Conservation (phyloP, 2,888 invertebrate genomes). For the Gnatocerus cornutus region DNA sequence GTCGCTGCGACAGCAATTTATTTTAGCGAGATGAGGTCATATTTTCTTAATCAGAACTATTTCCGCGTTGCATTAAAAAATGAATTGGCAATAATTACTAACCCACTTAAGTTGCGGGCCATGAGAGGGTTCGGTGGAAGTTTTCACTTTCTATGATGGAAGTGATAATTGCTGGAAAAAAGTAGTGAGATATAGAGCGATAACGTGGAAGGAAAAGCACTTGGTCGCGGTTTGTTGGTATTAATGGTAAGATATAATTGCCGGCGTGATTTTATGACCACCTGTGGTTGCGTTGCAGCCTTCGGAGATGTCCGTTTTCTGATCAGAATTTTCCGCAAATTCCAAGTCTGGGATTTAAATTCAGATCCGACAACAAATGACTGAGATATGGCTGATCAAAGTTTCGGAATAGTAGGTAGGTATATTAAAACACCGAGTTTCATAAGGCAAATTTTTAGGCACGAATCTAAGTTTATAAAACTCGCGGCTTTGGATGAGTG, state of each 20-base stretch:
- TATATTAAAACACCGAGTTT: too few species aligned
- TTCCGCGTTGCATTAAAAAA: slow-evolving; percentile 34
- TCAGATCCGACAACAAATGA: too few species aligned
- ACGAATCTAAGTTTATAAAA: too few species aligned
- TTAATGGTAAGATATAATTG: not conserved
- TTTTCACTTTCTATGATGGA: slow-evolving; percentile 28
- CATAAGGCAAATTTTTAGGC: too few species aligned
- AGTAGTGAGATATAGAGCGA: slow-evolving; percentile 12
- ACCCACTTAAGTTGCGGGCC: slow-evolving; percentile 16
- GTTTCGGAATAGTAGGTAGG: too few species aligned
- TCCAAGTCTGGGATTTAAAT: too few species aligned
- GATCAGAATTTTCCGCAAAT: too few species aligned
- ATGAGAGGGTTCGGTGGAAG: slow-evolving; percentile 19
- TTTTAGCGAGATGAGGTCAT: slow-evolving; percentile 36
- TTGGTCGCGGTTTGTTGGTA: not conserved
- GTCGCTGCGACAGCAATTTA: slow-evolving; percentile 35
- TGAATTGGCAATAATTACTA: slow-evolving; percentile 29
- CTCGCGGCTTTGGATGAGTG: too few species aligned
- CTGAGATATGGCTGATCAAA: too few species aligned
- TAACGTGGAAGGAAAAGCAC: slow-evolving; percentile 5
- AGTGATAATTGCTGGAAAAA: slow-evolving; percentile 1
- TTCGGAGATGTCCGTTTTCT: too few species aligned
- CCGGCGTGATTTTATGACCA: too few species aligned
- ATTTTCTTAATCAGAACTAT: slow-evolving; percentile 32
- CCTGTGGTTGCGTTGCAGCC: too few species aligned